Base-by-base conservation (phyloP, 2,888 invertebrate genomes). In the Agrotis ipsilon region DNA sequence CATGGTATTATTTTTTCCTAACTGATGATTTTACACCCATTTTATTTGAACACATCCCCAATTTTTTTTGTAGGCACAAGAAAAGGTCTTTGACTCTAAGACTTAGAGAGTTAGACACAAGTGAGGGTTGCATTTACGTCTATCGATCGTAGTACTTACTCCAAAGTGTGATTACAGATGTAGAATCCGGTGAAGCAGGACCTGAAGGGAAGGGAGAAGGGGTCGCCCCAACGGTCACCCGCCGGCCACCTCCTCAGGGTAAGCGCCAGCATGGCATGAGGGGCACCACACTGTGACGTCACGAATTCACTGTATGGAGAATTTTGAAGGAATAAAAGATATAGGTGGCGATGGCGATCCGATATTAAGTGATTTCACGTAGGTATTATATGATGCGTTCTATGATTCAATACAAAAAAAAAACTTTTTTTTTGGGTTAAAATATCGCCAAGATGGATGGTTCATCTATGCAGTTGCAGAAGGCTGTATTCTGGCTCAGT, bases 81-180 rank as follows among this genome's bases (percentile, higher is more conserved):
- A 32, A 1, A 32, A 49, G 27, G 14, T 67, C n/a, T n/a, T n/a
- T n/a, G n/a, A n/a, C n/a, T n/a, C n/a, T n/a, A n/a, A n/a, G n/a
- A n/a, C n/a, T n/a, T n/a, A n/a, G n/a, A n/a, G n/a, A n/a, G 13
- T 19, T 13, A 11, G 32, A 21, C 11, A 27, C 24, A 62, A 18
- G 27, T 21, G 14, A 66, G 61, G 24, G 52, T 52, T 51, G 13
- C 21, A 39, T 52, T 4, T 16, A 27, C 2, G 9, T 39, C 18
- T 24, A 16, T 18, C 24, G 49, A 65, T 19, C 13, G 18, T 19
- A 57, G 27, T 79, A 63, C 51, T 66, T n/a, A 73, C 43, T 67
- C 65, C 21, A 66, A 75, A 54, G 73, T 90, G 65, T 92, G 82
- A 84, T 94, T 94, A 66, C 94, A 94, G 94, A 94, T 94, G 86